Conservation (phyloP, 2,888 invertebrate genomes). For the Aleiodes testaceus region DNA sequence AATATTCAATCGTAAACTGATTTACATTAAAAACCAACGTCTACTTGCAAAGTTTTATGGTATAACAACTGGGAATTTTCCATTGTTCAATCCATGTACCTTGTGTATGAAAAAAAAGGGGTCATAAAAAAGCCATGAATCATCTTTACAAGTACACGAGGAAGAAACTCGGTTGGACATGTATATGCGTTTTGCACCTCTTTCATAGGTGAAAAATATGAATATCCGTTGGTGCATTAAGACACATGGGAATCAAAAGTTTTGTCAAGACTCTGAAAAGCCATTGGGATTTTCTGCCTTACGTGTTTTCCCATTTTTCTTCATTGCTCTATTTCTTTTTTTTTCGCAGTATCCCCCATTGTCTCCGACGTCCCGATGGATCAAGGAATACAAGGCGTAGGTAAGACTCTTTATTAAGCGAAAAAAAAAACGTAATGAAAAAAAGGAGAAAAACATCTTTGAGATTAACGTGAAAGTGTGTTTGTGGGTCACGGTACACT, state of each 20-base stretch:
- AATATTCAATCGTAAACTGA: too few species aligned
- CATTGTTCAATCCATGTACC: slow-evolving; percentile 1
- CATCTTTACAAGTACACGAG: slow-evolving; percentile 53
- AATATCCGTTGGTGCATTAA: slow-evolving; percentile 7
- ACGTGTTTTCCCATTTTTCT: slow-evolving; percentile 28
- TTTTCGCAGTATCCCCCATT: slow-evolving; percentile 6
- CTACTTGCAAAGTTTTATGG: too few species aligned
- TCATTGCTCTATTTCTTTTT: slow-evolving; percentile 4
- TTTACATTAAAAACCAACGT: too few species aligned
- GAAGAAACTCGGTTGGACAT: slow-evolving; percentile 19
- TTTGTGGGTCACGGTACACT: slow-evolving; percentile 52
- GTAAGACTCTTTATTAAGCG: not conserved
- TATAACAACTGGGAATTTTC: not conserved
- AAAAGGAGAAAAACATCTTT: not conserved
- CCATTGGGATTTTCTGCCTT: slow-evolving; percentile 11
- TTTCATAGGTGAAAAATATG: slow-evolving; percentile 36
- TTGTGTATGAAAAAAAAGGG: slow-evolving; percentile 31
- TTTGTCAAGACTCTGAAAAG: slow-evolving; percentile 25
- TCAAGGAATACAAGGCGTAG: not conserved
- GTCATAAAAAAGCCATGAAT: slow-evolving; percentile 57
- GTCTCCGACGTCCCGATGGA: slow-evolving; percentile 9
- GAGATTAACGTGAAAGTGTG: slow-evolving; percentile 49
- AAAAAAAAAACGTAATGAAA: slow-evolving; percentile 2
- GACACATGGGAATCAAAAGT: slow-evolving; percentile 30
- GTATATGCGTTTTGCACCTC: slow-evolving; percentile 38